These are phyloP conservation scores for Acanthis flammea DNA, from an alignment of 2,797 vertebrate genomes.

Conservation along the genomic window DNA sequence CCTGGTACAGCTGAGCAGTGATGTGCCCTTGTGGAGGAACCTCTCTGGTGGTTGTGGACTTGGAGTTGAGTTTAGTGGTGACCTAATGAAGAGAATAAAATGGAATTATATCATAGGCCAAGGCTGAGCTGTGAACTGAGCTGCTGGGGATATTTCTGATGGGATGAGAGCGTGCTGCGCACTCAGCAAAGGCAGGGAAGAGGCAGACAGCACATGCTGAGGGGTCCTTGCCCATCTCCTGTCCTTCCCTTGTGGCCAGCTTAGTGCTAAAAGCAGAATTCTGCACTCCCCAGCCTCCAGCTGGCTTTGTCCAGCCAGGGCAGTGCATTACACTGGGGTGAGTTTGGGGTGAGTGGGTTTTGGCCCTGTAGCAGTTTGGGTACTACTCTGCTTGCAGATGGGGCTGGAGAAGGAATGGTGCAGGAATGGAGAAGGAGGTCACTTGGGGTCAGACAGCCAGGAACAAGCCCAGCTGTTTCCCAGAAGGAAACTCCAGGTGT, in stretches of 20 bases:
- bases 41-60: not conserved
- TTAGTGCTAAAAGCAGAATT: not conserved
- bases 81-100: not conserved
- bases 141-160: not conserved
- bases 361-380: accelerated
- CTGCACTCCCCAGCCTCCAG: not conserved
- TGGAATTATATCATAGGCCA: not conserved
- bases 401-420: not conserved
- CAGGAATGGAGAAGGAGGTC: not conserved
- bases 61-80: not conserved
- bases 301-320: not conserved
- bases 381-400: not conserved
- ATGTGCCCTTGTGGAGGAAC: not conserved
- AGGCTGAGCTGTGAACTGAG: not conserved
- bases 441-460: not conserved
- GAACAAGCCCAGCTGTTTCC: not conserved
- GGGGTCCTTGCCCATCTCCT: not conserved
- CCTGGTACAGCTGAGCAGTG: not conserved
- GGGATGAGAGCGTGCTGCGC: not conserved
- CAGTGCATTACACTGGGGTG: accelerated
- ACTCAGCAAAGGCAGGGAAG: not conserved
- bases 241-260: not conserved
- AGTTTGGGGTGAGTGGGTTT: not conserved
- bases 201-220: not conserved
- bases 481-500: not conserved